Base-by-base conservation (phyloP, 2,797 vertebrate species). In the Acridotheres tristis region DNA sequence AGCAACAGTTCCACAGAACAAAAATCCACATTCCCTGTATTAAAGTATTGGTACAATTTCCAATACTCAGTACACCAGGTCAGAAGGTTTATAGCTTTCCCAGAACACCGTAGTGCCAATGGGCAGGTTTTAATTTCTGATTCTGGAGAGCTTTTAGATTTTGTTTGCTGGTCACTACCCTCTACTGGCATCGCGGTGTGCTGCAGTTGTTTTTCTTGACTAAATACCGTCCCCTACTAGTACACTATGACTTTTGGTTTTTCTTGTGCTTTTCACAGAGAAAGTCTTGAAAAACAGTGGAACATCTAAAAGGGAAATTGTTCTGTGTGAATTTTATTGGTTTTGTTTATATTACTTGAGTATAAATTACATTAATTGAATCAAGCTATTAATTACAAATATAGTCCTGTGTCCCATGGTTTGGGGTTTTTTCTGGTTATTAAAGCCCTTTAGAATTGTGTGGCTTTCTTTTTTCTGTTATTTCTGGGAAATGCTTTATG, bases 151-250 rank as follows among this genome's bases (percentile, higher is more conserved):
- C 18, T 79, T 78, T 61, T 19, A 58, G 36, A 26, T 72, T 88
- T 85, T 27, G 10, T 79, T 73, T 88, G 84, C 84, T 92, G 61
- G 53, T 93, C 81, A 66, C 81, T 61, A 53, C 88, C 94, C 89
- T 95, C 92, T 93, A 7, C 81, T 88, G 92, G 87, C 81, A 58
- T 15, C 30, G 1, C 5, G n/a, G 16, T 51, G 72, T 71, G 82
- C 63, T 93, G 81, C 81, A 67, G 30, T 22, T 85, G 30, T 79
- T 88, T 80, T 58, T 38, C 55, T 84, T 61, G 30, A 48, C 29
- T 47, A 19, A 74, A 57, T 30, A 30, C 11, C 0, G 0, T 72
- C 43, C 19, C 21, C 23, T 34, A 15, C 21, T 5, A 48, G 10
- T 34, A 57, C 8, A 2, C 30, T 69, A 13, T 38, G 59, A 50